A percentile compares a stretch with the other conserved stretches of the same genome.
Evolutionary conservation across 2,888 invertebrate species (phyloP).

Genomic region (Lycaena phlaeas): DNA sequence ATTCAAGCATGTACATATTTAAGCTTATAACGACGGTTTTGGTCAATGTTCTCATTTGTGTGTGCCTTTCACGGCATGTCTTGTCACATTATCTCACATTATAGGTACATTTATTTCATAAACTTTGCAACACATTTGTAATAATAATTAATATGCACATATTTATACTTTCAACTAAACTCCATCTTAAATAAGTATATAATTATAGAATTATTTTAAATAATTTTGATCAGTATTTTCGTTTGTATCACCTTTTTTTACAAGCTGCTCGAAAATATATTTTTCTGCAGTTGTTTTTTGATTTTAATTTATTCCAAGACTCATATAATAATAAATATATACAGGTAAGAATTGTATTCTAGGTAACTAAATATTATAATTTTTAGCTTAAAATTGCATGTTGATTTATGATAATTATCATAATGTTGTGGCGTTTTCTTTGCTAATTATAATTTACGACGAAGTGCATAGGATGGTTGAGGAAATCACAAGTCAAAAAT

Average conservation of each 20-base stretch:
- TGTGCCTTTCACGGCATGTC: too few species aligned
- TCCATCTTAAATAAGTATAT: too few species aligned
- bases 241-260: background rate
- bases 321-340: too few species aligned
- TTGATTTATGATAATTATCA: conserved; percentile 3
- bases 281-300: background rate
- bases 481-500: background rate
- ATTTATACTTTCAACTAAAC: too few species aligned
- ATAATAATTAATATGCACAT: too few species aligned
- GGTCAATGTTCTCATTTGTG: too few species aligned
- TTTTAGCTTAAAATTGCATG: conserved; percentile 2
- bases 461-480: background rate
- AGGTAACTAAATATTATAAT: background rate
- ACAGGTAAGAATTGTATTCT: too few species aligned
- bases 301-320: background rate
- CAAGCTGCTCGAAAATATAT: background rate
- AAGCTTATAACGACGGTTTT: too few species aligned
- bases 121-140: too few species aligned
- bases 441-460: conserved; percentile 5
- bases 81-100: too few species aligned
- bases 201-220: too few species aligned
- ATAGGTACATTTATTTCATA: too few species aligned
- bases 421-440: background rate
- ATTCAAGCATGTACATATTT: background rate
- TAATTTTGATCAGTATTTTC: conserved; percentile 4